Evolutionary conservation across 2,113 vertebrate genomes (phyloP).

Genomic region (Nyctibius bracteatus): DNA sequence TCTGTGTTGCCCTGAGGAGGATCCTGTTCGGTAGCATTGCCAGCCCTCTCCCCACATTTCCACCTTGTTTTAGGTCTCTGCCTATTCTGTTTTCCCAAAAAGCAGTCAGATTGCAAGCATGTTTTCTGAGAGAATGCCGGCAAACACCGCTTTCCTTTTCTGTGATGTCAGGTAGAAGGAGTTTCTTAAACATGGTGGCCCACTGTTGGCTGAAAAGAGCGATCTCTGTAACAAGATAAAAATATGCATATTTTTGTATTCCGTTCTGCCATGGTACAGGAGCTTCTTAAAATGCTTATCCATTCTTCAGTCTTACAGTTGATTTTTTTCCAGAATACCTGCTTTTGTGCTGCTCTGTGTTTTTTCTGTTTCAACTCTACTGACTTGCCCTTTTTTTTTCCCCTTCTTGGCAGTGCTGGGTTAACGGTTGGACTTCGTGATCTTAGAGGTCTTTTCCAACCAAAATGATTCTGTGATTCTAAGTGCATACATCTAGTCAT

Average conservation of each 20-base stretch:
- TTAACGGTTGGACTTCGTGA: no score
- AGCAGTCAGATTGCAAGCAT: not conserved
- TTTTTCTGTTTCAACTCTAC: not conserved
- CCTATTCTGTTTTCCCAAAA: not conserved
- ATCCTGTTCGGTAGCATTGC: not conserved
- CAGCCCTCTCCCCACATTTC: not conserved
- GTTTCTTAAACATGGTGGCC: not conserved
- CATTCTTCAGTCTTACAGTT: not conserved
- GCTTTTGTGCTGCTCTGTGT: not conserved
- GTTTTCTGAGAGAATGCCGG: not conserved
- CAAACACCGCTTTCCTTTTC: not conserved
- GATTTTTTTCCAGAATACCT: not conserved
- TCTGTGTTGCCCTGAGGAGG: accelerated
- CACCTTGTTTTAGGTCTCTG: not conserved
- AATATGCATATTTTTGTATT: not conserved
- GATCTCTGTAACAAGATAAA: not conserved
- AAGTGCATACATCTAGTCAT: not conserved
- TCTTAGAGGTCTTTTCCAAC: no score
- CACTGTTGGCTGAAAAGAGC: not conserved
- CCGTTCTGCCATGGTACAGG: not conserved
- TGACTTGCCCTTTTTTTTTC: not conserved
- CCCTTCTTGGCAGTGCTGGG: no score
- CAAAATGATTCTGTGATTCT: no score
- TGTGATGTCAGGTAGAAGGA: not conserved
- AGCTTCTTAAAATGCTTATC: not conserved